Conservation (phyloP, 2,113 vertebrate species). For the Procavia capensis region DNA sequence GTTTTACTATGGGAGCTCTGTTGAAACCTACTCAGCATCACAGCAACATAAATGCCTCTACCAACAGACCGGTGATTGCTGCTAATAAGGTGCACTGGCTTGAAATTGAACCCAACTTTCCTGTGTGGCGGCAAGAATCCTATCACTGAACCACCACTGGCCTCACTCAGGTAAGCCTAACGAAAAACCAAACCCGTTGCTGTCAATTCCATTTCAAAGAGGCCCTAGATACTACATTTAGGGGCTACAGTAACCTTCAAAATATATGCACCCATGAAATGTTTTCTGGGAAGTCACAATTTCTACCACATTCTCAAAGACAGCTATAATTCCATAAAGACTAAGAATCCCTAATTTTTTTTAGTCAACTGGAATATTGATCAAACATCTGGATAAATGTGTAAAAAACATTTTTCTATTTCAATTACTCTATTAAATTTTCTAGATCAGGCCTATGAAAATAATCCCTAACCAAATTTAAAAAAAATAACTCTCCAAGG, state of each 20-base stretch:
- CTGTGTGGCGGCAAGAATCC: too few relatives aligned
- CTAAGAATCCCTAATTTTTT: background rate
- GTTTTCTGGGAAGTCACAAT: background rate
- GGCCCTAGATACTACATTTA: too few relatives aligned
- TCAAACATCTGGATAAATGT: background rate
- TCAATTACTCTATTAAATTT: slow-evolving; percentile 23
- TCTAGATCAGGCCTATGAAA: slow-evolving; percentile 46
- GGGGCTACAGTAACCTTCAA: background rate
- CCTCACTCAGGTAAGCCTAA: background rate
- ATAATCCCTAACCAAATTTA: slow-evolving; percentile 34
- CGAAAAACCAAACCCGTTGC: too few relatives aligned
- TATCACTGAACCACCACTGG: too few relatives aligned
- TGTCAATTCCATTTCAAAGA: too few relatives aligned
- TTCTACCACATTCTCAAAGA: slow-evolving; percentile 22
- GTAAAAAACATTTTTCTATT: background rate
- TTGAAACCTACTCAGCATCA: too few relatives aligned
- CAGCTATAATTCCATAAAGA: background rate
- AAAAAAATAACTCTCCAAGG: slow-evolving; percentile 54
- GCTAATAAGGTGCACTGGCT: too few relatives aligned
- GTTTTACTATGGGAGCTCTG: too few relatives aligned
- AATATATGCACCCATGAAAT: background rate
- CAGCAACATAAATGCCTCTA: too few relatives aligned
- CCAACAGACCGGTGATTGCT: too few relatives aligned
- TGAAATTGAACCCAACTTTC: too few relatives aligned
- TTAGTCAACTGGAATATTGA: background rate